phyloP scores from a whole-genome alignment of 2,113 vertebrate genomes.

The Crotalus horridus region DNA sequence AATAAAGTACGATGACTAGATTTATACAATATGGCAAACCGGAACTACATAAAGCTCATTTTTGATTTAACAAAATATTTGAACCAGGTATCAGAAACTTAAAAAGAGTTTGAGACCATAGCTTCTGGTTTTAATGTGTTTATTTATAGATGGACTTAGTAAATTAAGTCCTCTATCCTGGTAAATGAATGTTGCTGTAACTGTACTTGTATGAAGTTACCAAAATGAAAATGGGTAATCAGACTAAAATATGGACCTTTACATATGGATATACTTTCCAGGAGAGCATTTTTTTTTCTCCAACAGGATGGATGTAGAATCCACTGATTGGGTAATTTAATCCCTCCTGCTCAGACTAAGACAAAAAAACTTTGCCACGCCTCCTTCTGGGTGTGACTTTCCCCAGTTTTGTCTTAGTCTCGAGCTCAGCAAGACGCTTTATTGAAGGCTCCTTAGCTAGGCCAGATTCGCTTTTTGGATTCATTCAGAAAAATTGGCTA shows the following conservation, averaged over 20 bases:
- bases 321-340: no score
- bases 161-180: neutral
- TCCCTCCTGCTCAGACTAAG: no score
- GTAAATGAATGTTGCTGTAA: neutral
- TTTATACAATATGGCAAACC: neutral
- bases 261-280: neutral
- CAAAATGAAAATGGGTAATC: neutral
- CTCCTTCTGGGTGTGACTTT: no score
- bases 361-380: no score
- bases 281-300: neutral
- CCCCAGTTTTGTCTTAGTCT: no score
- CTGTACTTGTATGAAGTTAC: neutral
- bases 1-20: neutral
- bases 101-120: neutral
- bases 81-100: neutral
- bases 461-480: no score
- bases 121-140: neutral
- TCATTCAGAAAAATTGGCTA: no score
- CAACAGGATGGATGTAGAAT: no score
- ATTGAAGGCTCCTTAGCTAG: no score
- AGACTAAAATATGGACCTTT: neutral
- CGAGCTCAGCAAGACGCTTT: no score
- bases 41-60: neutral
- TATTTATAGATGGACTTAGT: neutral
- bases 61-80: neutral